Conservation (phyloP, 2,113 vertebrate species). For the Anguilla rostrata region DNA sequence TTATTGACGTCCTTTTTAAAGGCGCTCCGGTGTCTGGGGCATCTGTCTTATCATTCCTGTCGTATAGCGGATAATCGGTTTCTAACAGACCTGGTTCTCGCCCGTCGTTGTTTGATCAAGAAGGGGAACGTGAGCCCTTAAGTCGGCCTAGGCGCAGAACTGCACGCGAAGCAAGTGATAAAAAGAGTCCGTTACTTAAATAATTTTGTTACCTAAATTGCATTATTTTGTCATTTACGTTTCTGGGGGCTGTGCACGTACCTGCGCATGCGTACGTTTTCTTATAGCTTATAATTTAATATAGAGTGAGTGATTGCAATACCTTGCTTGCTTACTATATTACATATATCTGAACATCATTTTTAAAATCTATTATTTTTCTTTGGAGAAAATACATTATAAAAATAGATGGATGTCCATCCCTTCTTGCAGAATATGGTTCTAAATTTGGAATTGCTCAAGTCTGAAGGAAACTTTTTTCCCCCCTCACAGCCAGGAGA, state of each 20-base stretch:
- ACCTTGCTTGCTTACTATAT: no score
- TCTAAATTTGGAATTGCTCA: background rate
- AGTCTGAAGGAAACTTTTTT: no score
- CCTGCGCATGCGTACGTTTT: background rate
- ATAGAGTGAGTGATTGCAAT: background rate
- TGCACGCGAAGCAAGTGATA: no score
- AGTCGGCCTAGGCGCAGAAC: no score
- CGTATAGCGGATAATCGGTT: background rate
- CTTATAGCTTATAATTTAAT: no score
- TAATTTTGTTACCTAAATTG: background rate
- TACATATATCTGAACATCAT: no score
- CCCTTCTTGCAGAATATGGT: background rate
- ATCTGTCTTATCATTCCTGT: background rate
- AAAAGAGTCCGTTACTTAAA: background rate
- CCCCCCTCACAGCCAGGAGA: conserved; percentile 32
- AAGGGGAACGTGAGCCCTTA: no score
- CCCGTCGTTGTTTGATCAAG: background rate
- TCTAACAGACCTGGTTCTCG: background rate
- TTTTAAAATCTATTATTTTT: no score
- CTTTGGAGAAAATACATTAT: no score
- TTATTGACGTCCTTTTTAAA: background rate
- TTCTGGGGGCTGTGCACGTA: background rate
- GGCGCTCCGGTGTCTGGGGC: background rate
- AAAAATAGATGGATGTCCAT: no score
- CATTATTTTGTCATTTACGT: background rate